phyloP scores from a whole-genome alignment of 2,113 vertebrate species.

The Myrmophylax atrothorax region DNA sequence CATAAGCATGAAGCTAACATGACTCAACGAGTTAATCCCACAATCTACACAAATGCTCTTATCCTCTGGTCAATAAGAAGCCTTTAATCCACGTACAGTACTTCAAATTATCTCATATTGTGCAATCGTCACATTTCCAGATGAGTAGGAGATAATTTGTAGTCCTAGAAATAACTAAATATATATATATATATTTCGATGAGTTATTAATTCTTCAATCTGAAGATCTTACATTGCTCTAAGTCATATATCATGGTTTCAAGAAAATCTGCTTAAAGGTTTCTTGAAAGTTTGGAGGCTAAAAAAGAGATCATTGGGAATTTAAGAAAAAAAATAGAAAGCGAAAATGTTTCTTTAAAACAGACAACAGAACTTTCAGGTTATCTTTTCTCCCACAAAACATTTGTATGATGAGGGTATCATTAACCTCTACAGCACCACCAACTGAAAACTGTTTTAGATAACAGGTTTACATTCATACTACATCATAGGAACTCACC shows the following conservation, averaged over 20 bases:
- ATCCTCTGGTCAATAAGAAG: not conserved
- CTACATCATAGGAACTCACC: not conserved
- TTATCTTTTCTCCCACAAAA: not conserved
- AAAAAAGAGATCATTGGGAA: not conserved
- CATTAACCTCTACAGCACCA: not conserved
- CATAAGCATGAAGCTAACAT: not conserved
- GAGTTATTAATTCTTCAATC: not conserved
- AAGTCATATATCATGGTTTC: not conserved
- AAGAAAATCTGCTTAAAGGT: not conserved
- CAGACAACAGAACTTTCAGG: not conserved
- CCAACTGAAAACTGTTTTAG: not conserved
- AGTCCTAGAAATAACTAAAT: not conserved
- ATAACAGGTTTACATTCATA: not conserved
- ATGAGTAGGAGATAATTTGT: not conserved
- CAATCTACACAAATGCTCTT: not conserved
- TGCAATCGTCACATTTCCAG: not conserved
- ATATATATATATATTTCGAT: not conserved
- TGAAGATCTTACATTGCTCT: not conserved
- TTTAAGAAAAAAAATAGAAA: not conserved
- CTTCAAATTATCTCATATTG: not conserved
- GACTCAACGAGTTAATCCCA: not conserved
- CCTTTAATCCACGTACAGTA: not conserved
- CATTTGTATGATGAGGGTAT: not conserved
- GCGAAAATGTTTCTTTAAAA: not conserved
- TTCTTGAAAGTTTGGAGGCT: not conserved